A percentile compares a stretch with the other conserved stretches of the same genome.
phyloP scores from a whole-genome alignment of 1,140 invertebrate genomes.

The Ips typographus region DNA sequence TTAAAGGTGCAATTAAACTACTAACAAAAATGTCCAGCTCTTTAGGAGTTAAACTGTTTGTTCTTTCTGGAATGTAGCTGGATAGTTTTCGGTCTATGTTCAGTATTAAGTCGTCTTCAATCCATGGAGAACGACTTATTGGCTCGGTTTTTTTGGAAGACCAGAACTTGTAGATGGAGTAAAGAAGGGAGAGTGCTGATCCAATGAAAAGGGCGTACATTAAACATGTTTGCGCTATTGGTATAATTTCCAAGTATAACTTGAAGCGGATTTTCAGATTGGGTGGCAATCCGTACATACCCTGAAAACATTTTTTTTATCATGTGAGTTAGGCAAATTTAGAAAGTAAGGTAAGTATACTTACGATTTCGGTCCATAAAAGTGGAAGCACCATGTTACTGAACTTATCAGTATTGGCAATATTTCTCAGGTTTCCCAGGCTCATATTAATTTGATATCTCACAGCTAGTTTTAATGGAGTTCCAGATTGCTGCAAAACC shows the following conservation, averaged over 20 bases:
- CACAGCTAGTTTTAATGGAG: slow-evolving; percentile 70
- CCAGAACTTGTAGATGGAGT: slow-evolving; percentile 46
- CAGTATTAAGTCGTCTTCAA: slow-evolving; percentile 40
- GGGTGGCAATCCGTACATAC: slow-evolving; percentile 66
- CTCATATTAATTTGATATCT: slow-evolving; percentile 86
- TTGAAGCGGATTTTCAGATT: slow-evolving; percentile 64
- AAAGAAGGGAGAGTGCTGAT: slow-evolving; percentile 57
- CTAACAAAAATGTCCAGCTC: slow-evolving; percentile 48
- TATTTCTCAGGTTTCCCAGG: slow-evolving; percentile 63
- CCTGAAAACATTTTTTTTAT: slow-evolving; percentile 54
- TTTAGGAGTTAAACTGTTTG: slow-evolving; percentile 39
- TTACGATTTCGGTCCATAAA: slow-evolving; percentile 84
- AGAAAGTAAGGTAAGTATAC: slow-evolving; percentile 47
- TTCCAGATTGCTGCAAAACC: slow-evolving; percentile 63
- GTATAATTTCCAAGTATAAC: slow-evolving; percentile 70
- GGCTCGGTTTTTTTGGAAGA: slow-evolving; percentile 22
- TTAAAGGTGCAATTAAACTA: slow-evolving; percentile 45
- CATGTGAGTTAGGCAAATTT: not conserved
- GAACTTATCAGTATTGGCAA: slow-evolving; percentile 64
- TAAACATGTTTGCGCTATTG: slow-evolving; percentile 58
- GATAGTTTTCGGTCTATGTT: slow-evolving; percentile 45
- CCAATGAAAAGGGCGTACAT: slow-evolving; percentile 62
- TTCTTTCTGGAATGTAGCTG: slow-evolving; percentile 41
- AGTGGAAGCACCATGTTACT: slow-evolving; percentile 70
- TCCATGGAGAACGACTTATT: slow-evolving; percentile 36